Conservation (phyloP, 1,140 invertebrate species). For the Drosophila neocordata region DNA sequence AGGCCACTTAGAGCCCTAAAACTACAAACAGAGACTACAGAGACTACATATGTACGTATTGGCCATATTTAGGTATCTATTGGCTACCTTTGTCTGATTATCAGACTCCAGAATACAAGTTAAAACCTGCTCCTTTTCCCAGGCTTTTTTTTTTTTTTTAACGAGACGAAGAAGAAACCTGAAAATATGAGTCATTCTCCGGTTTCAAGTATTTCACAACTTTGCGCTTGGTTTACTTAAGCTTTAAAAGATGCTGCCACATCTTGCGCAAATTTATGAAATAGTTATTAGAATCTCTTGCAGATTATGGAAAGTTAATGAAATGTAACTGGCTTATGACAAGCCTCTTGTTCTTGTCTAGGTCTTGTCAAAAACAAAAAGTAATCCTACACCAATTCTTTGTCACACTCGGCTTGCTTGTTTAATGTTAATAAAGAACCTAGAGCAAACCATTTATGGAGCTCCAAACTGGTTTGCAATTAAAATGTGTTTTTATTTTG, state of each 20-base stretch:
- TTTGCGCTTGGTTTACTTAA: slow-evolving; percentile 46
- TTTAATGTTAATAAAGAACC: slow-evolving; percentile 67
- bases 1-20: neutral
- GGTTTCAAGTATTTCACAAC: slow-evolving; percentile 66
- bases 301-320: slow-evolving; percentile 17
- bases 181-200: slow-evolving; percentile 38
- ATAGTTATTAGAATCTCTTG: neutral
- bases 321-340: neutral
- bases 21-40: neutral
- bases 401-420: slow-evolving; percentile 53
- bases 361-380: slow-evolving; percentile 46
- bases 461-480: slow-evolving; percentile 70
- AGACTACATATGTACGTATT: too few relatives aligned
- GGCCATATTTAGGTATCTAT: slow-evolving; percentile 21
- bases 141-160: slow-evolving; percentile 66
- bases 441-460: slow-evolving; percentile 62
- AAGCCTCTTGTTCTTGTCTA: slow-evolving; percentile 1
- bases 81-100: slow-evolving; percentile 8
- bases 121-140: slow-evolving; percentile 62
- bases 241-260: slow-evolving; percentile 15
- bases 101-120: neutral
- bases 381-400: slow-evolving; percentile 50
- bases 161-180: slow-evolving; percentile 41
- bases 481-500: slow-evolving; percentile 68
- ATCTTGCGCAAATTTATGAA: neutral